Conservation (phyloP, 53 echinoderm and acorn worm species). For the Stichopus horrens region DNA sequence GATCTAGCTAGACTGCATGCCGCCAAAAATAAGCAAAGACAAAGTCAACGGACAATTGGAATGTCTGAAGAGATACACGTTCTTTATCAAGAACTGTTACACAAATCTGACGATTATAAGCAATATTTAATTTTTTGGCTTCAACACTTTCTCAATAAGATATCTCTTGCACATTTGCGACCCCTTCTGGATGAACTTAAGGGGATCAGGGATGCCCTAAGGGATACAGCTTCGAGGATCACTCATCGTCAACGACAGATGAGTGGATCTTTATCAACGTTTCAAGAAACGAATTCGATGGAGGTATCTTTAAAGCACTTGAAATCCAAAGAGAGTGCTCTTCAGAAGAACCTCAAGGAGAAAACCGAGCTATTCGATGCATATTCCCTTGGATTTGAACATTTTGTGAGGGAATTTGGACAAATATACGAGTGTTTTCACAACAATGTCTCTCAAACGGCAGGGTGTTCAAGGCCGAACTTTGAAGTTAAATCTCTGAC, state of each 20-base stretch:
- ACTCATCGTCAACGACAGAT: not conserved
- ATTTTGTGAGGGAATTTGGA: conserved; percentile 45
- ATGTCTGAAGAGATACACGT: not conserved
- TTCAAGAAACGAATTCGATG: not conserved
- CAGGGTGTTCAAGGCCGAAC: not conserved
- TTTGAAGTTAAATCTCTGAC: not conserved
- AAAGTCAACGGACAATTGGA: conserved; percentile 10
- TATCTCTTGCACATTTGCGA: not conserved
- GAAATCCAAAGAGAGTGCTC: not conserved
- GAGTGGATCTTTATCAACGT: not conserved
- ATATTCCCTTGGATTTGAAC: conserved; percentile 36
- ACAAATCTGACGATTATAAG: not conserved
- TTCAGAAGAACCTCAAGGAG: not conserved
- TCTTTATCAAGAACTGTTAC: not conserved
- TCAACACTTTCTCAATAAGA: not conserved
- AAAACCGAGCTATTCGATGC: conserved; percentile 25
- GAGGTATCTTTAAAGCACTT: not conserved
- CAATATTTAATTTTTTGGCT: conserved; percentile 22
- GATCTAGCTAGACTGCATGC: not conserved
- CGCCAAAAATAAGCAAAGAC: not conserved
- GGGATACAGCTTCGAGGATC: conserved; percentile 2
- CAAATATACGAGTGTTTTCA: conserved; percentile 42
- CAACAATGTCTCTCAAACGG: not conserved
- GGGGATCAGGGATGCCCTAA: not conserved
- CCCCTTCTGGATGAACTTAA: conserved; percentile 1